Base-by-base conservation (phyloP, 2,113 vertebrate genomes). In the Xenopus laevis region DNA sequence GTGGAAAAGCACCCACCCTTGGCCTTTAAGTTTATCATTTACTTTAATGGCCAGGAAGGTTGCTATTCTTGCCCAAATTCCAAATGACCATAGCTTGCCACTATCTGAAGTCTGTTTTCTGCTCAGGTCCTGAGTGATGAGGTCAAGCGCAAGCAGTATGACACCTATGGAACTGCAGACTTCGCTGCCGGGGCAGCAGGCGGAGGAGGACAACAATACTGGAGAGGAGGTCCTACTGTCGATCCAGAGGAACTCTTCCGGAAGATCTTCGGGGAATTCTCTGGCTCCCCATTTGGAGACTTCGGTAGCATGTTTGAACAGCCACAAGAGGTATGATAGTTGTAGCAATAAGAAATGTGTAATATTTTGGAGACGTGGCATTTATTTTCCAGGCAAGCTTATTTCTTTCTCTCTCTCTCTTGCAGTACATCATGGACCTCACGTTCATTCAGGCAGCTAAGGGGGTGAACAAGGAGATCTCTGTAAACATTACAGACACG, bases 181-280 rank as follows among this genome's bases (percentile, higher is more conserved):
- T 98, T 98, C 2, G 91, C 95, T 0, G 57, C 90, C 0, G 93
- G 94, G 0, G 85, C 90, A 0, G 70, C 88, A 0, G 81, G 87
- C 3, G 72, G 64, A 18, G 61, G 91, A 0, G 89, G 93, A 5
- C 91, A 93, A 74, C 92, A 91, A 40, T 95, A 96, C 82, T 98
- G 97, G 96, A 86, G 88, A 3, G 86, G 91, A 0, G 93, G 96
- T 0, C 79, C 92, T 1, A 86, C 84, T 2, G 74, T 98, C 0
- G 90, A 99, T 65, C 96, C 97, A 0, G 96, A 99, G 79, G 97
- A 99, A 80, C 94, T 99, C 2, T 99, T 98, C 87, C 90, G 93
- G 68, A 98, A 95, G 84, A 99, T 99, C 82, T 99, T 98, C 0
- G 96, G 97, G 13, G 97, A 99, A 71, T 98, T 95, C 71, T 95